These are phyloP conservation scores for Deroptyus accipitrinus DNA, from an alignment of 2,113 vertebrate genomes.

Conservation along the genomic window DNA sequence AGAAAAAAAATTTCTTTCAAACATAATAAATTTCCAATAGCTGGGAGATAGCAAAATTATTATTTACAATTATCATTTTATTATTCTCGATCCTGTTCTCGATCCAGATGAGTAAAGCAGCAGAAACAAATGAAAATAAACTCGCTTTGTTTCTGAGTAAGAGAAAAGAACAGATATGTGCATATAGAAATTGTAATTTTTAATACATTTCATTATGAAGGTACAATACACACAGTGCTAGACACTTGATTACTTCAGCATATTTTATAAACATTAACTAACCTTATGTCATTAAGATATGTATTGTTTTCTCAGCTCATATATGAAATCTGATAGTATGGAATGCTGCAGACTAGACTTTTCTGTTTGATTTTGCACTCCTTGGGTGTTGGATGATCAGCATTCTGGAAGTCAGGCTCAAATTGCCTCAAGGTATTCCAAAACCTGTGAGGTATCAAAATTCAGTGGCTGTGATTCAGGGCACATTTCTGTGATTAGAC, in stretches of 20 bases:
- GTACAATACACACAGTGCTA: neutral
- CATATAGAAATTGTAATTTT: neutral
- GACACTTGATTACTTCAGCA: neutral
- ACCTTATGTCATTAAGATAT: neutral
- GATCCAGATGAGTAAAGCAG: neutral
- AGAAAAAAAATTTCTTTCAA: neutral
- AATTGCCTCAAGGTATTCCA: neutral
- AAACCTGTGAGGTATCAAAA: conserved; percentile 11
- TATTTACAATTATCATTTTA: neutral
- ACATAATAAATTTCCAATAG: neutral
- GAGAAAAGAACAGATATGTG: neutral
- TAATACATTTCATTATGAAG: neutral
- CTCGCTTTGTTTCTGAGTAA: neutral
- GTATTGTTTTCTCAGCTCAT: neutral
- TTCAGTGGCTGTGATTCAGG: neutral
- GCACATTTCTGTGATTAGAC: neutral
- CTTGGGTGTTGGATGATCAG: neutral
- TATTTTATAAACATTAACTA: conserved; percentile 7
- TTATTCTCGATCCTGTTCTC: conserved; percentile 20
- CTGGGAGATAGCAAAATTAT: conserved; percentile 37
- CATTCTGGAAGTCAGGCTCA: neutral
- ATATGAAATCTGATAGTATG: neutral
- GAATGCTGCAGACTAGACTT: neutral
- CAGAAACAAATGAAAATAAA: neutral
- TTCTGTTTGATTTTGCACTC: neutral